Evolutionary conservation across 2,888 invertebrate genomes (phyloP).

Genomic region (Microchrysa polita): DNA sequence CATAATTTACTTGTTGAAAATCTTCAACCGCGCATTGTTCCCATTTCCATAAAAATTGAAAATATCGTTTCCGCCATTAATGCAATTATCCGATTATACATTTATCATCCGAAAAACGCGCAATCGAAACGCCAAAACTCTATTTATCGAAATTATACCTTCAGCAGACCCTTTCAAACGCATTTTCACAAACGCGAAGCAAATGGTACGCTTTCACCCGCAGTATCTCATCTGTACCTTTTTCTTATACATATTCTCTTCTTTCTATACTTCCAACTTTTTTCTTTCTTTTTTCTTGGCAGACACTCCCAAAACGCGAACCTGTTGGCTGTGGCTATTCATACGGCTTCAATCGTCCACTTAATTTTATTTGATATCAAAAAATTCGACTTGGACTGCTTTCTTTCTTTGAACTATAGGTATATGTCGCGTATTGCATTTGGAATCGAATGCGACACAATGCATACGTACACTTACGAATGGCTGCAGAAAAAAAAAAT

Average conservation of each 20-base stretch:
- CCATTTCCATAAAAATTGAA: constrained; percentile 12
- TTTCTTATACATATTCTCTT: constrained; percentile 1
- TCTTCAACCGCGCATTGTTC: neutral
- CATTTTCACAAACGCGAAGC: neutral
- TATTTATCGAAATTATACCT: neutral
- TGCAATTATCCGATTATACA: constrained; percentile 19
- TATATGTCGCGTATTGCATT: constrained; percentile 24
- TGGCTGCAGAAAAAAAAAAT: constrained; percentile 1
- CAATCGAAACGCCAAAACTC: constrained; percentile 7
- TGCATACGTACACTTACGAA: neutral
- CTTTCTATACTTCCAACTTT: neutral
- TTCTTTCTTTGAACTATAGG: neutral
- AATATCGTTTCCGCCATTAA: neutral
- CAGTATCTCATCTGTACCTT: constrained; percentile 9
- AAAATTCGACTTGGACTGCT: constrained; percentile 3
- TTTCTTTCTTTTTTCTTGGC: constrained; percentile 24
- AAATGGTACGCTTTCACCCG: constrained; percentile 2
- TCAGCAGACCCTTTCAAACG: constrained; percentile 7
- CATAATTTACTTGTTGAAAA: neutral
- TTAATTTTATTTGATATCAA: constrained; percentile 26
- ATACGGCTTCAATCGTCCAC: constrained; percentile 12
- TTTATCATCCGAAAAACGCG: neutral
- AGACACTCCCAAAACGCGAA: constrained; percentile 3
- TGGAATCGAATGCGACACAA: constrained; percentile 20
- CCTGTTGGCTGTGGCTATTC: constrained; percentile 35